phyloP scores from a whole-genome alignment of 2,888 invertebrate species.

The Epirrhoe alternata region DNA sequence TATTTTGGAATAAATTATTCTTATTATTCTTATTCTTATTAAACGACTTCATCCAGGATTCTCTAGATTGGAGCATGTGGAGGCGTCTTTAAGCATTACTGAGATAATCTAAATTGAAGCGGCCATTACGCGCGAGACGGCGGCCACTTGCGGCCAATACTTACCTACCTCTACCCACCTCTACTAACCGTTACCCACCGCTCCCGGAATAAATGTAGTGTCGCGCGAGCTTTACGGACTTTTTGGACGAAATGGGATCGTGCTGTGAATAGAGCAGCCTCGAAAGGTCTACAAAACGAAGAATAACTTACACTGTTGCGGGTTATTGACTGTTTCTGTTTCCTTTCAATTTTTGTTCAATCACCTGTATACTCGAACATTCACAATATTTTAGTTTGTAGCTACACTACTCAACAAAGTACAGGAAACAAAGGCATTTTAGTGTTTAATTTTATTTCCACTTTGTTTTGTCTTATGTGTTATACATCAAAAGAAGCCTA shows the following conservation, averaged over 20 bases:
- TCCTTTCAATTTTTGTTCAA: background rate
- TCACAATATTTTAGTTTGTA: too few relatives aligned
- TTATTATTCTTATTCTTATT: too few relatives aligned
- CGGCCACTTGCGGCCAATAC: constrained; percentile 18
- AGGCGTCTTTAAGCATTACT: constrained; percentile 30
- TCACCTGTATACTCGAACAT: too few relatives aligned
- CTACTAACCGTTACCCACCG: background rate
- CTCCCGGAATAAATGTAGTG: constrained; percentile 14
- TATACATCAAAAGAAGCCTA: too few relatives aligned
- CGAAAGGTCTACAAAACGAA: background rate
- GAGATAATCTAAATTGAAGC: constrained; percentile 45
- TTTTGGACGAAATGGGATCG: background rate
- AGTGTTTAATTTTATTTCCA: too few relatives aligned
- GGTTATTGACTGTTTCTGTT: background rate
- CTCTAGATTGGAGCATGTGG: constrained; percentile 3
- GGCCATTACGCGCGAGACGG: constrained; percentile 31
- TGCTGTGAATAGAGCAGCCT: constrained; percentile 2
- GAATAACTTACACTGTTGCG: background rate
- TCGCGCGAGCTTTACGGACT: background rate
- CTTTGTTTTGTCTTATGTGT: too few relatives aligned
- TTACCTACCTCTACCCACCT: background rate
- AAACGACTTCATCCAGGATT: background rate
- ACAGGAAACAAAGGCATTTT: too few relatives aligned
- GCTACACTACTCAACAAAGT: too few relatives aligned
- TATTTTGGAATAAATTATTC: too few relatives aligned